Percentiles rank a stretch among this genome's conserved stretches.
phyloP scores from a whole-genome alignment of 2,888 invertebrate genomes.

The Conistra vaccinii region DNA sequence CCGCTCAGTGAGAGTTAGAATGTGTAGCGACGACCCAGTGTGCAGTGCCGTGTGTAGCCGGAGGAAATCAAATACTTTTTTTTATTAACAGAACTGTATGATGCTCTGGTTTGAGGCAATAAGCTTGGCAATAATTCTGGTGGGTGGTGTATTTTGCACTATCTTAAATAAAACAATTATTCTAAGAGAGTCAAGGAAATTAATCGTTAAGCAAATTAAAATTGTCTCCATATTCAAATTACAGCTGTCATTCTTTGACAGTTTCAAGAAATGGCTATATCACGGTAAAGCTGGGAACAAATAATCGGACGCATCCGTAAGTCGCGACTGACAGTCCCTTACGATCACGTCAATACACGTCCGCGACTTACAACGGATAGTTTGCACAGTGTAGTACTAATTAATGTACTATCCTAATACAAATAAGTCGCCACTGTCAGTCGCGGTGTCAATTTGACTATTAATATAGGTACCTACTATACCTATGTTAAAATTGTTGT shows the following conservation, averaged over 20 bases:
- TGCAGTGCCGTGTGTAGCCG: slow-evolving; percentile 72
- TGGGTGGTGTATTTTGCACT: not conserved
- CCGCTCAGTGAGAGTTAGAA: slow-evolving; percentile 86
- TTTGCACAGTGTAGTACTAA: too few relatives aligned
- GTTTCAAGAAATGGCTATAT: not conserved
- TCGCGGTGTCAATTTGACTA: not conserved
- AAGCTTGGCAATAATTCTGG: not conserved
- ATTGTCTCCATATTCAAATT: not conserved
- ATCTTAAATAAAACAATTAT: not conserved
- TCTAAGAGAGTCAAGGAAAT: not conserved
- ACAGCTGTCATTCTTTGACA: not conserved
- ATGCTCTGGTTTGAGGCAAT: slow-evolving; percentile 29
- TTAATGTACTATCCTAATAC: too few relatives aligned
- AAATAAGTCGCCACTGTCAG: too few relatives aligned
- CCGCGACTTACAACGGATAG: too few relatives aligned
- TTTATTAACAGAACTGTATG: slow-evolving; percentile 20
- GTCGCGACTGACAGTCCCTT: too few relatives aligned
- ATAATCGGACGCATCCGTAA: too few relatives aligned
- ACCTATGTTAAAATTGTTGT: not conserved
- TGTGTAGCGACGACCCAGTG: slow-evolving; percentile 75
- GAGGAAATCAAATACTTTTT: slow-evolving; percentile 43
- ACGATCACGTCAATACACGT: too few relatives aligned
- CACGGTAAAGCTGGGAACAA: too few relatives aligned
- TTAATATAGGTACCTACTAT: not conserved
- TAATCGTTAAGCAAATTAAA: not conserved